Evolutionary conservation across 1,140 invertebrate genomes (phyloP).

Genomic region (Branchinecta lindahli): DNA sequence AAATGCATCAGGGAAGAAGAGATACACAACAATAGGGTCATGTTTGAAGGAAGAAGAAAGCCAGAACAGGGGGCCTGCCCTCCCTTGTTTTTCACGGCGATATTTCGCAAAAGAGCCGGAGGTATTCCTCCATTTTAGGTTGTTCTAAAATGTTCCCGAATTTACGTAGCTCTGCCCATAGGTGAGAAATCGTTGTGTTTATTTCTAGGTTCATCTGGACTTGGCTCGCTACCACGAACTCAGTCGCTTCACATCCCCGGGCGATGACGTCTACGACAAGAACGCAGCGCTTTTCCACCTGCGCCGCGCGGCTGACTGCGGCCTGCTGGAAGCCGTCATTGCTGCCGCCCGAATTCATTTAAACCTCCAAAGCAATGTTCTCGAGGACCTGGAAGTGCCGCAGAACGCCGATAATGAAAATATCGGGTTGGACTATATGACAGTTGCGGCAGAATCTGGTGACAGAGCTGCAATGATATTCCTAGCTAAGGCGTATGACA

Average conservation of each 20-base stretch:
- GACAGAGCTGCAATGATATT: constrained; percentile 38
- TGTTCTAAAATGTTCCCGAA: too few relatives aligned
- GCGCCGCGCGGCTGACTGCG: constrained; percentile 37
- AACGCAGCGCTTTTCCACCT: constrained; percentile 40
- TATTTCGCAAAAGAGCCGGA: too few relatives aligned
- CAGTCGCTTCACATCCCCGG: constrained; percentile 34
- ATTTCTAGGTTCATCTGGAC: constrained; percentile 39
- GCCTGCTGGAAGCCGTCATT: constrained; percentile 37
- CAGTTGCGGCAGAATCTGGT: constrained; percentile 37
- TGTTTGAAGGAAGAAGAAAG: too few relatives aligned
- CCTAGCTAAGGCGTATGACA: constrained; percentile 38
- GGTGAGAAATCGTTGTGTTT: too few relatives aligned
- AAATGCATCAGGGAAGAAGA: too few relatives aligned
- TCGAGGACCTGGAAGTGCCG: constrained; percentile 29
- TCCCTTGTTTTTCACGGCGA: too few relatives aligned
- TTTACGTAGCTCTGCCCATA: too few relatives aligned
- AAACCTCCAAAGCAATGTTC: constrained; percentile 35
- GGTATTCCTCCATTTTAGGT: too few relatives aligned
- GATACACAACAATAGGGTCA: too few relatives aligned
- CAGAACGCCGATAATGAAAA: constrained; percentile 21
- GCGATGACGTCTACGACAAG: constrained; percentile 33
- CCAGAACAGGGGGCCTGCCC: too few relatives aligned
- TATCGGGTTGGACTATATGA: constrained; percentile 24
- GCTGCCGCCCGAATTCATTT: constrained; percentile 37
- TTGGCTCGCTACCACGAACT: constrained; percentile 42